Percentiles rank a stretch among this genome's conserved stretches.
phyloP scores from a whole-genome alignment of 2,888 invertebrate genomes.

The Macrophya alboannulata region DNA sequence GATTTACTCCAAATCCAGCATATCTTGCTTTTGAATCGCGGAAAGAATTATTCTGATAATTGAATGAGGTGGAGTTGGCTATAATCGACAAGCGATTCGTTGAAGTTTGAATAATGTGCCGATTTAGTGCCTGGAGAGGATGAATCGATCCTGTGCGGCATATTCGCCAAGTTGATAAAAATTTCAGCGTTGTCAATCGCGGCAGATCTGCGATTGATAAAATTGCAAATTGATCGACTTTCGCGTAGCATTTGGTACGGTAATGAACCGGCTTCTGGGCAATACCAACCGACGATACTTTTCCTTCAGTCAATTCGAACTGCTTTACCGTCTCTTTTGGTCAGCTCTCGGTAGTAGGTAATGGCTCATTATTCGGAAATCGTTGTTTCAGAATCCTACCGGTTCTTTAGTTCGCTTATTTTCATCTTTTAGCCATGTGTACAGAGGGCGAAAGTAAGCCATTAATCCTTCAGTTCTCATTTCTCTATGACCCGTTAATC shows the following conservation, averaged over 20 bases:
- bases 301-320: background rate
- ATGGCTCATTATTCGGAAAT: background rate
- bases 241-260: background rate
- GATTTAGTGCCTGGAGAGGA: background rate
- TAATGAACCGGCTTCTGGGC: background rate
- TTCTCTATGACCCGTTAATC: slow-evolving; percentile 79
- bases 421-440: slow-evolving; percentile 59
- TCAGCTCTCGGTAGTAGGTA: slow-evolving; percentile 1
- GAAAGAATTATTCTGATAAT: background rate
- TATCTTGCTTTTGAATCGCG: background rate
- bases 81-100: background rate
- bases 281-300: slow-evolving; percentile 6
- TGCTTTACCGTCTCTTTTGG: background rate
- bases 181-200: background rate
- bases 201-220: background rate
- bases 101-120: background rate
- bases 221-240: background rate
- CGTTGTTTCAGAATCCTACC: slow-evolving; percentile 59
- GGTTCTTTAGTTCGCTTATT: slow-evolving; percentile 60
- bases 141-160: background rate
- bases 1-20: background rate
- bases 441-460: slow-evolving; percentile 62
- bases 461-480: slow-evolving; percentile 69
- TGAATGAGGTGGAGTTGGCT: background rate
- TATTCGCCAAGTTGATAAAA: background rate